Evolutionary conservation across 2,797 vertebrate genomes (phyloP).

Genomic region (Limosa lapponica): DNA sequence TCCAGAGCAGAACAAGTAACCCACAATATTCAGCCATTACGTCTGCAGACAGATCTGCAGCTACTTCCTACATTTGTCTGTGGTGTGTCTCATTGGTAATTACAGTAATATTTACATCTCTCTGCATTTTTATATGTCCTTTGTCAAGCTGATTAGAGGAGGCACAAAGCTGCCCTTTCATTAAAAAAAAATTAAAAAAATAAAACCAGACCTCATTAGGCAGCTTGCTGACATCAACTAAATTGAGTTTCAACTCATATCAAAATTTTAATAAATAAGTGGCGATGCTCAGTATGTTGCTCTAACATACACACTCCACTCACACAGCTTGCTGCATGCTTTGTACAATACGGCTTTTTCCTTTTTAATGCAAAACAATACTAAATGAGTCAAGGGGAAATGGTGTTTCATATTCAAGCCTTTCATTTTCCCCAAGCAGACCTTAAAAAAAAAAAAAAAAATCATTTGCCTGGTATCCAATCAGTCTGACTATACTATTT

Average conservation of each 20-base stretch:
- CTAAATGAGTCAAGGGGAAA: conserved; percentile 9
- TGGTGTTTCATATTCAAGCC: conserved; percentile 10
- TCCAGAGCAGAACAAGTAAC: background rate
- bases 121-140: conserved; percentile 56
- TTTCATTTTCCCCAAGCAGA: conserved; percentile 9
- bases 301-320: background rate
- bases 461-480: background rate
- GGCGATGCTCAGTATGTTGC: background rate
- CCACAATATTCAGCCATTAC: conserved; percentile 13
- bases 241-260: conserved; percentile 66
- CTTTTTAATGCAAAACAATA: conserved; percentile 48
- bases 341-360: background rate
- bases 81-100: conserved; percentile 62
- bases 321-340: conserved; percentile 26
- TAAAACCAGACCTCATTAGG: conserved; percentile 47
- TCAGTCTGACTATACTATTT: background rate
- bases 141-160: conserved; percentile 73
- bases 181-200: conserved; percentile 11
- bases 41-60: conserved; percentile 38
- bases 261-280: conserved; percentile 75
- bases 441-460: background rate
- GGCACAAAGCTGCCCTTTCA: conserved; percentile 70
- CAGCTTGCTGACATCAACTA: conserved; percentile 72
- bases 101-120: conserved; percentile 71
- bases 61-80: conserved; percentile 36